Percentiles rank a stretch among this genome's conserved stretches.
Conservation (phyloP, 1,140 invertebrate genomes). For the Nasonia longicornis region DNA sequence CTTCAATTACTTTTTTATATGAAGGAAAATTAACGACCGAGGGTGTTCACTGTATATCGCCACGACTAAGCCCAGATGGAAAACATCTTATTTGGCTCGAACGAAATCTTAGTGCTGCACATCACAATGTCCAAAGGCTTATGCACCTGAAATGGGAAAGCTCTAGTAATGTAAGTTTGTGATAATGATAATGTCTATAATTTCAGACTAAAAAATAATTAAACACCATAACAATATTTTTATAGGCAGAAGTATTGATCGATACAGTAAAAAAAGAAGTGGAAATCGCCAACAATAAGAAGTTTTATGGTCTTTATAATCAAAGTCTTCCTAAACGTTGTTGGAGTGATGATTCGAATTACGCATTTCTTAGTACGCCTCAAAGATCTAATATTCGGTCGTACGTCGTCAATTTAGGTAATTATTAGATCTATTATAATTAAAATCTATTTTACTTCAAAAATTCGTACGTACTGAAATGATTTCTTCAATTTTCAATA, state of each 20-base stretch:
- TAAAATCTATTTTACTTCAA: not conserved
- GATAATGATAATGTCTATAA: no score
- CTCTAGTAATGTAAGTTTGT: not conserved
- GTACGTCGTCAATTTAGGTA: conserved; percentile 76
- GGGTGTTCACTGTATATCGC: conserved; percentile 71
- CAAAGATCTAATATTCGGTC: conserved; percentile 74
- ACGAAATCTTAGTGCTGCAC: conserved; percentile 72
- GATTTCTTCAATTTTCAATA: conserved; percentile 40
- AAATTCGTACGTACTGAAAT: not conserved
- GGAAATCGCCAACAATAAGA: conserved; percentile 64
- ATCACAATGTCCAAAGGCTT: conserved; percentile 74
- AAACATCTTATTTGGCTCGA: conserved; percentile 77
- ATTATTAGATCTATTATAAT: conserved; percentile 15
- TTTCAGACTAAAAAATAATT: not conserved
- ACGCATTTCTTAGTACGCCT: conserved; percentile 75
- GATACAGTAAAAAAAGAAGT: conserved; percentile 69
- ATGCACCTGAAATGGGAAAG: conserved; percentile 66
- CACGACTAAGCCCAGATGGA: conserved; percentile 73
- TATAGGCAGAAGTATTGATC: conserved; percentile 65
- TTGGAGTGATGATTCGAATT: conserved; percentile 74
- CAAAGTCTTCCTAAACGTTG: conserved; percentile 72
- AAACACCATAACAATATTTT: not conserved
- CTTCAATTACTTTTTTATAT: not conserved
- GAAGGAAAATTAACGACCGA: conserved; percentile 69
- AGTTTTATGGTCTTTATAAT: conserved; percentile 77